Evolutionary conservation across 1,140 invertebrate genomes (phyloP).

Genomic region (Drosophila pachea): DNA sequence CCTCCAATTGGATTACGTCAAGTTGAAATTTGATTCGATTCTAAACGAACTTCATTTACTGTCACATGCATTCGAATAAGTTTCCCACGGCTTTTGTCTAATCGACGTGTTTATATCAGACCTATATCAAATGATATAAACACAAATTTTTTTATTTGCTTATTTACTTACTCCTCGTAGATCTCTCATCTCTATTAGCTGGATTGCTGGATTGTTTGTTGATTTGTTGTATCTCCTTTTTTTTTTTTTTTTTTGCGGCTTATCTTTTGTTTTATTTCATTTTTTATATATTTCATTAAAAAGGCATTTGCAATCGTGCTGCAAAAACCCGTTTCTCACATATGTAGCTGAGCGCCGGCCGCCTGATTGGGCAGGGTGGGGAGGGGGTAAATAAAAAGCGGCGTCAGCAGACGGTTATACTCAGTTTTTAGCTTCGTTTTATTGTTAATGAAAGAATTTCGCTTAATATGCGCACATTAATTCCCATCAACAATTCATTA

Average conservation of each 20-base stretch:
- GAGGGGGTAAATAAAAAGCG: constrained; percentile 28
- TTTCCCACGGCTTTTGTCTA: constrained; percentile 19
- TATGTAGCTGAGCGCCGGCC: constrained; percentile 3
- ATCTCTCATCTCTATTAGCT: constrained; percentile 25
- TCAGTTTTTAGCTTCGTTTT: constrained; percentile 31
- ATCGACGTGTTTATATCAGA: too few species aligned
- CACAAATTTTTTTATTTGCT: not conserved
- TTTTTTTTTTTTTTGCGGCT: constrained; percentile 60
- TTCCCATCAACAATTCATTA: constrained; percentile 73
- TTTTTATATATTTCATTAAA: constrained; percentile 67
- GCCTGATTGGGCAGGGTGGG: not conserved
- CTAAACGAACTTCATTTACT: too few species aligned
- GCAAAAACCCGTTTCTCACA: constrained; percentile 71
- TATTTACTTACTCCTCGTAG: not conserved
- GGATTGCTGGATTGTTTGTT: constrained; percentile 4
- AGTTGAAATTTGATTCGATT: too few species aligned
- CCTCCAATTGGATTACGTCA: too few species aligned
- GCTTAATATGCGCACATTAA: constrained; percentile 74
- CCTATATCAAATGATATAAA: constrained; percentile 15
- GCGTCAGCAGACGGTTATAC: constrained; percentile 55
- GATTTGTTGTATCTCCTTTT: constrained; percentile 26
- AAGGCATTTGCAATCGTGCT: constrained; percentile 65
- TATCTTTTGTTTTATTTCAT: constrained; percentile 45
- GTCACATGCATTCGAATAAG: constrained; percentile 5
- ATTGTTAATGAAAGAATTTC: constrained; percentile 74